Percentiles rank a stretch among this genome's conserved stretches.
Conservation (phyloP, 2,888 invertebrate species). For the Drosophila histrio region DNA sequence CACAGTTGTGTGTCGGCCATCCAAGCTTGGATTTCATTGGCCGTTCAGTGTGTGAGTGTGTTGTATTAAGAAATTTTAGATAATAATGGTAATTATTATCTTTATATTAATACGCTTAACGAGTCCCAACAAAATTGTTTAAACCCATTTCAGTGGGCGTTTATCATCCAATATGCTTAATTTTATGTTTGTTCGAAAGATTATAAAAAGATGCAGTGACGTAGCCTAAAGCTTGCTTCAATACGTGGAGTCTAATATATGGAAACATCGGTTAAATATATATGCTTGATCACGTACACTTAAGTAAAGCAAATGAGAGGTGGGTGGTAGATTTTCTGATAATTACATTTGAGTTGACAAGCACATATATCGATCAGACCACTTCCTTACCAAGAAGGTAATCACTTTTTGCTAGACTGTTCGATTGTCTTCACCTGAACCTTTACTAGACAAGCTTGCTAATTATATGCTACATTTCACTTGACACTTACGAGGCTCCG, state of each 20-base stretch:
- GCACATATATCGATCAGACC: not conserved
- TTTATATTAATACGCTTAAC: no score
- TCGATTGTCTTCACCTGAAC: not conserved
- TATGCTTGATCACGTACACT: no score
- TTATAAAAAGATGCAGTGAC: no score
- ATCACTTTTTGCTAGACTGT: not conserved
- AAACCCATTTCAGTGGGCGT: no score
- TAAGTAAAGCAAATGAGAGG: no score
- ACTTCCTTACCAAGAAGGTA: not conserved
- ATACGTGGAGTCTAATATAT: no score
- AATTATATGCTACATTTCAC: slow-evolving; percentile 2
- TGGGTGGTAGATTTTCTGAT: no score
- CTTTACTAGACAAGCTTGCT: not conserved
- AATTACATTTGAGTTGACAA: not conserved
- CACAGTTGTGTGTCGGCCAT: slow-evolving; percentile 42
- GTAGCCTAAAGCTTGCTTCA: no score
- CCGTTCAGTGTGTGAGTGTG: not conserved
- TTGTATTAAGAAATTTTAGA: not conserved
- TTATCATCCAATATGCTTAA: no score
- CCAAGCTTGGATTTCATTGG: not conserved
- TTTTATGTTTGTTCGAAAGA: no score
- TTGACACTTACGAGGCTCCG: slow-evolving; percentile 81
- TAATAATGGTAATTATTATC: not conserved
- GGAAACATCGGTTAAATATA: no score
- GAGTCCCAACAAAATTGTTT: no score